Conservation (phyloP, 2,797 vertebrate species). For the Spea hammondii region DNA sequence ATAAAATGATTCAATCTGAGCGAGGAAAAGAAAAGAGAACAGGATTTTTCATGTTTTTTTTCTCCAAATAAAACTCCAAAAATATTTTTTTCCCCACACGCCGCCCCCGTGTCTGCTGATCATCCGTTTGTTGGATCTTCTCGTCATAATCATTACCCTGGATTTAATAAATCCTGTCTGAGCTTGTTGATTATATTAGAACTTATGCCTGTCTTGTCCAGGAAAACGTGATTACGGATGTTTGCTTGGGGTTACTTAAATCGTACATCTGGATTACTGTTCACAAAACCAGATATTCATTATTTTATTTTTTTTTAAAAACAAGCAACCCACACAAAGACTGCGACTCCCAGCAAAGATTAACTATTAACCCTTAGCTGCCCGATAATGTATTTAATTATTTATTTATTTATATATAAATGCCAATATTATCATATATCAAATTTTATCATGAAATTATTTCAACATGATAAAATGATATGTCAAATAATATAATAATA, state of each 20-base stretch:
- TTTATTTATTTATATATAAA: too few species aligned
- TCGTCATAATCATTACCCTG: slow-evolving; percentile 19
- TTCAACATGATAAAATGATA: too few species aligned
- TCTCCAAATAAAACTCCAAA: too few species aligned
- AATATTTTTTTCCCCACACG: too few species aligned
- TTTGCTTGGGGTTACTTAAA: neutral
- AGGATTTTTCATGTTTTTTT: neutral
- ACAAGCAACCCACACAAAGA: slow-evolving; percentile 7
- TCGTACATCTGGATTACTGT: slow-evolving; percentile 45
- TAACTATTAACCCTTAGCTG: neutral
- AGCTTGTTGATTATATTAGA: slow-evolving; percentile 16
- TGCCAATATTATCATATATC: too few species aligned
- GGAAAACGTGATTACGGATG: slow-evolving; percentile 16
- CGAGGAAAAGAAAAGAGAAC: neutral
- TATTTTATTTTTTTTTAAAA: neutral
- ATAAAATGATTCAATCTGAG: neutral
- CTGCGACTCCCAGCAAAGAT: neutral
- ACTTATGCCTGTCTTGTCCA: neutral
- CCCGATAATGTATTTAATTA: too few species aligned
- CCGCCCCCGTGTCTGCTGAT: neutral
- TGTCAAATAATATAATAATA: too few species aligned
- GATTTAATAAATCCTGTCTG: slow-evolving; percentile 23
- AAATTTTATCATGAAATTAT: too few species aligned
- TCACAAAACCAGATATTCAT: slow-evolving; percentile 18
- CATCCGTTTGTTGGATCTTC: neutral